Percentiles rank a stretch among this genome's conserved stretches.
These are phyloP conservation scores for Erynnis tages DNA, from an alignment of 2,888 invertebrate species.

Conservation along the genomic window DNA sequence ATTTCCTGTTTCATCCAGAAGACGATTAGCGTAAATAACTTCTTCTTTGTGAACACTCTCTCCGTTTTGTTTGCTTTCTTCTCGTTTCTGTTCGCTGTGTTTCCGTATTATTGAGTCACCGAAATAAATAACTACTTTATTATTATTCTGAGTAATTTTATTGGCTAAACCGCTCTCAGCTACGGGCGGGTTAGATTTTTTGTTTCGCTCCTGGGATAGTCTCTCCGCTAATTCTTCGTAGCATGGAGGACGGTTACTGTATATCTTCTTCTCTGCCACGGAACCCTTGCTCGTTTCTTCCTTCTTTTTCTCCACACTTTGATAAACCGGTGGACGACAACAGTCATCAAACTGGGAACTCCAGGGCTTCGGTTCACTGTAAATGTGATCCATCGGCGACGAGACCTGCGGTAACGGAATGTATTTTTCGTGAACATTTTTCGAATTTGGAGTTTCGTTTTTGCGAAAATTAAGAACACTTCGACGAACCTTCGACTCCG, in stretches of 20 bases:
- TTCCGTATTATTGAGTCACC: constrained; percentile 84
- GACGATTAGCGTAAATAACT: constrained; percentile 69
- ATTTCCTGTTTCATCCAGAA: constrained; percentile 60
- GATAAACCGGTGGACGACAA: constrained; percentile 69
- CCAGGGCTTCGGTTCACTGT: constrained; percentile 71
- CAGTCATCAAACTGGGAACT: constrained; percentile 63
- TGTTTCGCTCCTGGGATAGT: constrained; percentile 73
- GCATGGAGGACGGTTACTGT: constrained; percentile 69
- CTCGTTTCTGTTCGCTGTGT: constrained; percentile 71
- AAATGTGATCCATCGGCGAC: constrained; percentile 63
- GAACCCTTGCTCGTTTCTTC: constrained; percentile 56
- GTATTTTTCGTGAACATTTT: constrained; percentile 74
- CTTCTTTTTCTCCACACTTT: constrained; percentile 68
- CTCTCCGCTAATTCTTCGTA: constrained; percentile 72
- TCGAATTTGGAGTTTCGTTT: constrained; percentile 55
- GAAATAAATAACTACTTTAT: constrained; percentile 88
- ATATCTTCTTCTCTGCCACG: constrained; percentile 60
- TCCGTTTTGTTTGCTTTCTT: constrained; percentile 49
- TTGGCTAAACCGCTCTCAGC: constrained; percentile 61
- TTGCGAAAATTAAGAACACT: constrained; percentile 72
- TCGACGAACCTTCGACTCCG: constrained; percentile 62
- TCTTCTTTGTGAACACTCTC: constrained; percentile 59
- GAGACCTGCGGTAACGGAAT: constrained; percentile 66
- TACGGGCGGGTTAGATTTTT: constrained; percentile 58
- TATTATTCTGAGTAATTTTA: constrained; percentile 76